Conservation (phyloP, 2,797 vertebrate genomes). For the Pipistrellus pipistrellus region DNA sequence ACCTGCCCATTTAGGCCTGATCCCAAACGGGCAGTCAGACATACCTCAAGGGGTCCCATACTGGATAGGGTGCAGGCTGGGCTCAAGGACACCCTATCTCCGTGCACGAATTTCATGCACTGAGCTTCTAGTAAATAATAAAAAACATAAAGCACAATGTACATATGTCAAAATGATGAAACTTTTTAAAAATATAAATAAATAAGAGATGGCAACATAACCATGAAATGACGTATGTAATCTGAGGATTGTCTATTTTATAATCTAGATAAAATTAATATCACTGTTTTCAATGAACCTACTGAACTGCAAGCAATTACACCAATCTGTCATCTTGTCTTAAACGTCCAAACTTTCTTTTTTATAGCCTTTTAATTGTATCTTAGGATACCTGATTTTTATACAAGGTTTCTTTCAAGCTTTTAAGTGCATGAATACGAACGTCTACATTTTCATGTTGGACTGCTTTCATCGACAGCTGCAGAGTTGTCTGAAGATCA, state of each 20-base stretch:
- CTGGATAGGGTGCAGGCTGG: no score
- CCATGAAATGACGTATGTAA: no score
- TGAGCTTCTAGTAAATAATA: no score
- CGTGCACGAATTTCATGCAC: no score
- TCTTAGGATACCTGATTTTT: slow-evolving; percentile 90
- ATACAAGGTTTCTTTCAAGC: slow-evolving; percentile 96
- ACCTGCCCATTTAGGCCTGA: no score
- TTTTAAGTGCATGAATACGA: slow-evolving; percentile 97
- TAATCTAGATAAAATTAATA: slow-evolving; percentile 59
- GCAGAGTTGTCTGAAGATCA: slow-evolving; percentile 93
- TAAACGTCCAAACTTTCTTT: slow-evolving; percentile 13
- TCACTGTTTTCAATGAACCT: slow-evolving; percentile 21
- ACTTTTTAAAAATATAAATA: no score
- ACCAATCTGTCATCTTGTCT: not conserved
- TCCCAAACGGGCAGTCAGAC: no score
- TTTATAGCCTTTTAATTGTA: not conserved
- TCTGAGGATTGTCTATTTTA: not conserved
- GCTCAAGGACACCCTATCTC: no score
- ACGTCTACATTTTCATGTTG: slow-evolving; percentile 99
- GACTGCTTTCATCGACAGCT: slow-evolving; percentile 97
- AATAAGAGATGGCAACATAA: no score
- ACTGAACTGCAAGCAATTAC: slow-evolving; percentile 54
- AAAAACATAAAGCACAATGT: no score
- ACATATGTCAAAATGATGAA: no score
- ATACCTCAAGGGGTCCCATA: no score